Percentiles rank a stretch among this genome's conserved stretches.
phyloP scores from a whole-genome alignment of 2,888 invertebrate species.

The Poecilobothrus nobilitatus region DNA sequence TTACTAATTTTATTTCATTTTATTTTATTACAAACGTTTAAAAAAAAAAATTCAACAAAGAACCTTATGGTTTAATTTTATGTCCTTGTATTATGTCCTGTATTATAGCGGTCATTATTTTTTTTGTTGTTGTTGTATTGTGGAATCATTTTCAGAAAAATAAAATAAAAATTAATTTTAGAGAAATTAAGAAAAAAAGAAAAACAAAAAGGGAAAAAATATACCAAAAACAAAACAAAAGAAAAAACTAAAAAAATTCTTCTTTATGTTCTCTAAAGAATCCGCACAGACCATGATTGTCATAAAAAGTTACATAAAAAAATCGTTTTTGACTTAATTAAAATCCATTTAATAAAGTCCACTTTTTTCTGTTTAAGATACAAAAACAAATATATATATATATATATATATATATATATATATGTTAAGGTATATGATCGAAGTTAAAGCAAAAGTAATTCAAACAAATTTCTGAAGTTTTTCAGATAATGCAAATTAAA shows the following conservation, averaged over 20 bases:
- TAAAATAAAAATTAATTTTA: neutral
- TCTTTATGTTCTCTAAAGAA: neutral
- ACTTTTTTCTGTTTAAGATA: neutral
- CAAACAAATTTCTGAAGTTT: no score
- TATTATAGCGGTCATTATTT: neutral
- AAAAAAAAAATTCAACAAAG: neutral
- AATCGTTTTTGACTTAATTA: constrained; percentile 8
- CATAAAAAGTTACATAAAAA: constrained; percentile 5
- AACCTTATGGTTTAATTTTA: neutral
- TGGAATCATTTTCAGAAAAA: neutral
- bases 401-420: no score
- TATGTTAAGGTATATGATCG: no score
- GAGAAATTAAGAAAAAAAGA: neutral
- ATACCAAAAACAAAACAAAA: neutral
- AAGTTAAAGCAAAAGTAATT: no score
- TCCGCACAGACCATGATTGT: neutral
- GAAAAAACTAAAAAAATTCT: neutral
- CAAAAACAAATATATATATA: no score
- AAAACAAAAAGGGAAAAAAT: neutral
- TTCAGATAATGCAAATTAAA: no score
- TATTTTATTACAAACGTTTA: neutral
- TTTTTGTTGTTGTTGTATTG: neutral
- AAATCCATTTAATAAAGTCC: constrained; percentile 9
- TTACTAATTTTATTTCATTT: neutral
- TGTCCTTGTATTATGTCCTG: neutral